Conservation (phyloP, 2,888 invertebrate species). For the Chironomus tentans region DNA sequence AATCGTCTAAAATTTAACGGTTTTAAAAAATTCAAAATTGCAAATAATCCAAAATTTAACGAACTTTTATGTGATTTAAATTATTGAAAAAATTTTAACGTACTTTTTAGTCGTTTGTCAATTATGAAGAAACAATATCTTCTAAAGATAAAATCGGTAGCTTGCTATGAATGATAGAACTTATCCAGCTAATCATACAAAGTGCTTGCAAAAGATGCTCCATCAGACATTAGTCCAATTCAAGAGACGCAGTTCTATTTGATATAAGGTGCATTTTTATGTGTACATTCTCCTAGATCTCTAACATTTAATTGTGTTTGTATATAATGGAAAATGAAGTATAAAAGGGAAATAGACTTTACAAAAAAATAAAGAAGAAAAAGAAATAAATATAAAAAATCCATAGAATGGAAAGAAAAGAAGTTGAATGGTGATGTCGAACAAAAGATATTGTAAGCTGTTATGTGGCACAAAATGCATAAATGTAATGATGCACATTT, state of each 20-base stretch:
- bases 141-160: too few relatives aligned
- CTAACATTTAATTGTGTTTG: background rate
- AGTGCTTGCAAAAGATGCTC: background rate
- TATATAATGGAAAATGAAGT: background rate
- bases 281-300: too few relatives aligned
- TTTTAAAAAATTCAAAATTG: too few relatives aligned
- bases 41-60: too few relatives aligned
- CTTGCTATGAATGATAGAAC: too few relatives aligned
- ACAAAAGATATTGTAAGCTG: background rate
- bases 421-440: too few relatives aligned
- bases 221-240: background rate
- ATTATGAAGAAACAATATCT: too few relatives aligned
- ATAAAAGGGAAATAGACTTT: background rate
- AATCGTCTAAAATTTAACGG: too few relatives aligned
- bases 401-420: background rate
- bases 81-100: too few relatives aligned
- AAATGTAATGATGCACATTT: constrained; percentile 3
- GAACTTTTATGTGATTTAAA: too few relatives aligned
- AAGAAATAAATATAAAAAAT: background rate
- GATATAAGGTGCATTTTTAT: background rate
- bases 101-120: too few relatives aligned
- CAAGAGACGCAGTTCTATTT: background rate
- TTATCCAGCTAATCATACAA: too few relatives aligned
- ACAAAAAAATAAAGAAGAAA: background rate
- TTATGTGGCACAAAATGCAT: background rate